Conservation (phyloP, 2,888 invertebrate species). For the Standfussiana lucernea region DNA sequence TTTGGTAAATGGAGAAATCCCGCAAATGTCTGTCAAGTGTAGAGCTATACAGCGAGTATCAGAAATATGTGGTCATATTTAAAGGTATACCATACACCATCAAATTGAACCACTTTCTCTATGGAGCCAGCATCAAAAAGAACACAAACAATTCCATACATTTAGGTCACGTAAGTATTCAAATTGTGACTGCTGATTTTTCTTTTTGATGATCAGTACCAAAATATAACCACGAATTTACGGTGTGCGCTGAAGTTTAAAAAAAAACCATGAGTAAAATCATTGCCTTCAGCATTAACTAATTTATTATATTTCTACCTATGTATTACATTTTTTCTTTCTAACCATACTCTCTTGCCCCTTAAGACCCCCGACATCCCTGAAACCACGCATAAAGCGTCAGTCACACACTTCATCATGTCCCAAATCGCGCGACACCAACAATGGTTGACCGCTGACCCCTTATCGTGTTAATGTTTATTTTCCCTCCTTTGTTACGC, state of each 20-base stretch:
- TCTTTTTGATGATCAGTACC: not conserved
- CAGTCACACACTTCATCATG: constrained; percentile 55
- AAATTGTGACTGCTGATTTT: not conserved
- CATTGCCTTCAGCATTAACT: not conserved
- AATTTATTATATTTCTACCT: not conserved
- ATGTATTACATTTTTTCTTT: no score
- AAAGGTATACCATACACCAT: not conserved
- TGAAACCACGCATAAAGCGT: constrained; percentile 30
- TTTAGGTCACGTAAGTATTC: not conserved
- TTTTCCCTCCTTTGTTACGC: constrained; percentile 58
- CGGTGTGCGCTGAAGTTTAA: not conserved
- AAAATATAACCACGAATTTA: not conserved
- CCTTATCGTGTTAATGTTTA: constrained; percentile 55
- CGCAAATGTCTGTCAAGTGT: no score
- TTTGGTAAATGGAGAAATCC: not conserved
- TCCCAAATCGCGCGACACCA: constrained; percentile 41
- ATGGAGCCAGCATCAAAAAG: not conserved
- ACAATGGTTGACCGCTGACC: constrained; percentile 55
- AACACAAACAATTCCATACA: not conserved
- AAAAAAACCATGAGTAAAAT: not conserved
- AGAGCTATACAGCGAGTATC: not conserved
- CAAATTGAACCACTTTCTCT: not conserved
- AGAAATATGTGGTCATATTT: not conserved
- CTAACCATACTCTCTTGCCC: not conserved
- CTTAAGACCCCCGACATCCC: constrained; percentile 5